Evolutionary conservation across 2,797 vertebrate genomes (phyloP), one percentile per base, ranked within the genome.

Genomic region (Hyperoplus lanceolatus): DNA sequence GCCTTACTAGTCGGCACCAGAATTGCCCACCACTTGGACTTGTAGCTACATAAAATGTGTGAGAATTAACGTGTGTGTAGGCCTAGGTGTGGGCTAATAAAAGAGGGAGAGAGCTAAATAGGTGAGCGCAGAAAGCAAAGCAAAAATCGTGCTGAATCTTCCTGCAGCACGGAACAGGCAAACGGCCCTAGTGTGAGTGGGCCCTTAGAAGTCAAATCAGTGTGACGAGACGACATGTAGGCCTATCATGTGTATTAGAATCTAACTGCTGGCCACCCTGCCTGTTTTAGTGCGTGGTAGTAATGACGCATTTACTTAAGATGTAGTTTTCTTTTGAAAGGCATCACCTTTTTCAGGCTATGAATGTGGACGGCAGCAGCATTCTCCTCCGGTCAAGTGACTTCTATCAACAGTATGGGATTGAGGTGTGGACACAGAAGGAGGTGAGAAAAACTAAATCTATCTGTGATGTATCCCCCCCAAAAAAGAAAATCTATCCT

Each of bases 401-500:
- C 70, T 97, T 97, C 70, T 95, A 96, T 2, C 50, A 92, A 5
- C 90, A 94, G 41, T 79, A 72, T 1, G 92, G 76, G 42, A 96
- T 98, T 75, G 96, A 97, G 68, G 49, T 97, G 51, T 95, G 95
- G 96, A 92, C 84, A 9, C 87, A 93, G 68, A 97, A 95, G 80
- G 96, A 97, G 95, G 97, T 97, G 78, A 86, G 73, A n/a, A 5
- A 8, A 12, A 57, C 10, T 18, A 36, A 3, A 16, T 0, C 11
- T 12, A 0, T 59, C 8, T 50, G 1, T 38, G 8, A 55, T 18
- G 16, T 21, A 1, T 9, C 8, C n/a, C 2, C 6, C 5, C 8
- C 1, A 2, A n/a, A n/a, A 12, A 77, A 15, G 65, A 43, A 41
- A 2, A 1, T 0, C 5, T 18, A 46, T 15, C 2, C 29, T 6